Conservation (phyloP, 2,113 vertebrate species). For the Oryzias melastigma region DNA sequence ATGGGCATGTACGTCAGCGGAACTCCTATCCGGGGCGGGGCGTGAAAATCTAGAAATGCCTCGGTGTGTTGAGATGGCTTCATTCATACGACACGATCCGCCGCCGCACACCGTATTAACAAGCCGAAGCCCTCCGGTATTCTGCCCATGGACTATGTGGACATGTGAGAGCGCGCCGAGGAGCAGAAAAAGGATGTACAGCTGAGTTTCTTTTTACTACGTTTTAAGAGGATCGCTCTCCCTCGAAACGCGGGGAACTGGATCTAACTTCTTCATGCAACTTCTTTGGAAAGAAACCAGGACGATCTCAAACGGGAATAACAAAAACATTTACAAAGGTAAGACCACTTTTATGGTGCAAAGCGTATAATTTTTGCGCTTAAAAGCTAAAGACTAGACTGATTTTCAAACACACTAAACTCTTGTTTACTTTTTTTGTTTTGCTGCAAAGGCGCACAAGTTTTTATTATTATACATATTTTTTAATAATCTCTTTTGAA, state of each 20-base stretch:
- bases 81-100: slow-evolving; percentile 88
- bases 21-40: slow-evolving; percentile 83
- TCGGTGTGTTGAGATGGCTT: slow-evolving; percentile 69
- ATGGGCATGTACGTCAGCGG: slow-evolving; percentile 99
- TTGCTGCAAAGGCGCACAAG: too few species aligned
- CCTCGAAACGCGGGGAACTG: slow-evolving; percentile 55
- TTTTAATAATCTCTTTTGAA: too few species aligned
- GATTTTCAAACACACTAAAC: too few species aligned
- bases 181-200: slow-evolving; percentile 9
- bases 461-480: too few species aligned
- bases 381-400: too few species aligned
- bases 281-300: slow-evolving; percentile 80
- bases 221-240: slow-evolving; percentile 30
- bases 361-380: too few species aligned
- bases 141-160: slow-evolving; percentile 66
- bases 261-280: slow-evolving; percentile 81
- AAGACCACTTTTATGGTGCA: slow-evolving; percentile 13
- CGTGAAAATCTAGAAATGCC: slow-evolving; percentile 56
- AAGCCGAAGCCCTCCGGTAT: slow-evolving; percentile 34
- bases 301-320: slow-evolving; percentile 62
- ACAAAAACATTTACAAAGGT: slow-evolving; percentile 65
- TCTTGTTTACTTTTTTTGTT: too few species aligned
- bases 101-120: slow-evolving; percentile 56
- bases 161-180: slow-evolving; percentile 56
- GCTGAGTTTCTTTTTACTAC: slow-evolving; percentile 42